Conservation (phyloP, 2,888 invertebrate species). For the Cremastinae sp. region DNA sequence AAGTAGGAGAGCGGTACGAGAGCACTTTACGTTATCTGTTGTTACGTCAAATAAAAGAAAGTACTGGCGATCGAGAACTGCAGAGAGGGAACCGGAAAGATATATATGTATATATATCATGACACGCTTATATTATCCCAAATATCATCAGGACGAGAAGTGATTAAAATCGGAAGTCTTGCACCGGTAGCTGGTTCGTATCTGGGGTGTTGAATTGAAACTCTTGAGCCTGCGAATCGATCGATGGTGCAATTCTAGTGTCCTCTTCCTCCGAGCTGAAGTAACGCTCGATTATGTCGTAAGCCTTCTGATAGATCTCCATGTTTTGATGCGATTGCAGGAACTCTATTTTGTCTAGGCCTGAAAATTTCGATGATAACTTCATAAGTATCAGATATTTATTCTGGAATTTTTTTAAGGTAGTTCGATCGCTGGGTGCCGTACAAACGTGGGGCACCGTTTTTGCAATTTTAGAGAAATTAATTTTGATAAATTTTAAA, state of each 20-base stretch:
- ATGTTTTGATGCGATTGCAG: constrained; percentile 98
- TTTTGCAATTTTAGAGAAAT: too few relatives aligned
- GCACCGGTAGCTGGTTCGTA: constrained; percentile 84
- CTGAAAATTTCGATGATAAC: too few relatives aligned
- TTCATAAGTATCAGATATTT: too few relatives aligned
- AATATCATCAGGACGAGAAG: constrained; percentile 19
- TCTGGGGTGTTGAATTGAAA: constrained; percentile 81
- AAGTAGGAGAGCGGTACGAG: too few relatives aligned
- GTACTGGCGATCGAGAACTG: constrained; percentile 16
- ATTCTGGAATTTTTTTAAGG: too few relatives aligned
- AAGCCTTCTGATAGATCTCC: constrained; percentile 98
- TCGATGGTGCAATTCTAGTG: constrained; percentile 88
- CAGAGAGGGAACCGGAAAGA: constrained; percentile 21
- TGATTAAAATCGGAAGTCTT: constrained; percentile 90
- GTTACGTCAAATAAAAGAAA: constrained; percentile 29
- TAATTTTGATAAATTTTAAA: too few relatives aligned
- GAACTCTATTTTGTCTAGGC: constrained; percentile 98
- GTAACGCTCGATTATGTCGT: constrained; percentile 97
- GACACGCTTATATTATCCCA: constrained; percentile 30
- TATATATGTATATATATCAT: constrained; percentile 39
- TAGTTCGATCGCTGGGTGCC: too few relatives aligned
- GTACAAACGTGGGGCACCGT: too few relatives aligned
- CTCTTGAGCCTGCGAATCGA: constrained; percentile 88
- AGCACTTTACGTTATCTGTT: too few relatives aligned
- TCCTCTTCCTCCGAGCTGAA: constrained; percentile 97